Percentiles rank a stretch among this genome's conserved stretches.
Conservation (phyloP, 2,888 invertebrate species). For the Xanthia togata region DNA sequence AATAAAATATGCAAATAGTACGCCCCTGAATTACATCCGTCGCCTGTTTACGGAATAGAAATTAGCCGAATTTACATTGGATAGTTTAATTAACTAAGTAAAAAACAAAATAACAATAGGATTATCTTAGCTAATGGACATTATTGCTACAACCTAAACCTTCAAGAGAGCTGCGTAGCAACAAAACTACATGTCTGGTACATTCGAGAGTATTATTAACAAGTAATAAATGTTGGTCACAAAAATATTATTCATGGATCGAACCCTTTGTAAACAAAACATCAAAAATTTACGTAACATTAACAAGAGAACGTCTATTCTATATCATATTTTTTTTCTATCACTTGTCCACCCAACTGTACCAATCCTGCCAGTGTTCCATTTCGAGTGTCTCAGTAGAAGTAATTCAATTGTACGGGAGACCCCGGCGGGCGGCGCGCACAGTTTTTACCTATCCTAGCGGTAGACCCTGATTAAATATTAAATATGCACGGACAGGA, state of each 20-base stretch:
- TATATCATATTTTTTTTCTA: background rate
- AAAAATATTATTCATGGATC: background rate
- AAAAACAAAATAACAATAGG: background rate
- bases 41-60: background rate
- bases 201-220: background rate
- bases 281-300: background rate
- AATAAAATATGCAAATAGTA: slow-evolving; percentile 9
- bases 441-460: slow-evolving; percentile 43
- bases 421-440: slow-evolving; percentile 42
- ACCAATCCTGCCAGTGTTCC: slow-evolving; percentile 55
- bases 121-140: too few relatives aligned
- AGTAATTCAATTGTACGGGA: slow-evolving; percentile 65
- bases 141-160: background rate
- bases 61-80: background rate
- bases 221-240: background rate
- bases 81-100: slow-evolving; percentile 3
- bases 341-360: slow-evolving; percentile 48
- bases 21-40: background rate
- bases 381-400: slow-evolving; percentile 58
- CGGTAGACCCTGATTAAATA: slow-evolving; percentile 39
- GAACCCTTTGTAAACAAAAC: background rate
- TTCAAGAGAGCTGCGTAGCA: background rate
- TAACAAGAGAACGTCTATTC: background rate
- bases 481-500: slow-evolving; percentile 50
- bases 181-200: background rate